Evolutionary conservation across 2,888 invertebrate genomes (phyloP).

Genomic region (Dorcus hopei): DNA sequence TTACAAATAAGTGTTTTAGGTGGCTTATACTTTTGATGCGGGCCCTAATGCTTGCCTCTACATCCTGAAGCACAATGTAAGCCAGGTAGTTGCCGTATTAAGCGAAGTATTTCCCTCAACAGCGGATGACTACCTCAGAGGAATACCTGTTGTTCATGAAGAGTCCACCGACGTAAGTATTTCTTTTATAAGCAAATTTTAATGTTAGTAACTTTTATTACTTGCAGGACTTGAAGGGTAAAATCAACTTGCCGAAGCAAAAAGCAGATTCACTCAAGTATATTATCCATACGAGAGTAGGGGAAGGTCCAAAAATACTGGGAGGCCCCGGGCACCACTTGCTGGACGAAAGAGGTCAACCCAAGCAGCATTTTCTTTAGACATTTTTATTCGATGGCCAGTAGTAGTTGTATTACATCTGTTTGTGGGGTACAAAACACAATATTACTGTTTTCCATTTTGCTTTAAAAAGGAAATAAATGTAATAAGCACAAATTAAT

Average conservation of each 20-base stretch:
- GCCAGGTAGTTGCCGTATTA: conserved; percentile 64
- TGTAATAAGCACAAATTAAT: no score
- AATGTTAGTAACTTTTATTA: conserved; percentile 5
- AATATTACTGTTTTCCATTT: no score
- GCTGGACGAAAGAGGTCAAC: conserved; percentile 51
- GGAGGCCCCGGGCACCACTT: conserved; percentile 50
- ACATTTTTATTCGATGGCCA: no score
- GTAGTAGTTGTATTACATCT: no score
- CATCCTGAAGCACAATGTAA: conserved; percentile 71
- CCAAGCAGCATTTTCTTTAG: conserved; percentile 32
- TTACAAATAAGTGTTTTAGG: conserved; percentile 45
- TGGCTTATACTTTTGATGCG: conserved; percentile 98
- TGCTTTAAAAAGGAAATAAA: no score
- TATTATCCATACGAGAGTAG: conserved; percentile 79
- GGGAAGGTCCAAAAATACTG: conserved; percentile 69
- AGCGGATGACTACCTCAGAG: conserved; percentile 56
- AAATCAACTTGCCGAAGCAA: neutral
- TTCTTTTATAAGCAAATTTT: neutral
- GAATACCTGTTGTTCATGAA: conserved; percentile 49
- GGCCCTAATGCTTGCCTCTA: conserved; percentile 95
- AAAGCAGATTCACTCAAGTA: conserved; percentile 66
- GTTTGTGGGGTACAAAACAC: no score
- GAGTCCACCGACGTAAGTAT: conserved; percentile 37
- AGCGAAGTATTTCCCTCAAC: conserved; percentile 68
- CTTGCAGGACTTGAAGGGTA: conserved; percentile 19